phyloP scores from a whole-genome alignment of 2,113 vertebrate species.

The Istiophorus platypterus region DNA sequence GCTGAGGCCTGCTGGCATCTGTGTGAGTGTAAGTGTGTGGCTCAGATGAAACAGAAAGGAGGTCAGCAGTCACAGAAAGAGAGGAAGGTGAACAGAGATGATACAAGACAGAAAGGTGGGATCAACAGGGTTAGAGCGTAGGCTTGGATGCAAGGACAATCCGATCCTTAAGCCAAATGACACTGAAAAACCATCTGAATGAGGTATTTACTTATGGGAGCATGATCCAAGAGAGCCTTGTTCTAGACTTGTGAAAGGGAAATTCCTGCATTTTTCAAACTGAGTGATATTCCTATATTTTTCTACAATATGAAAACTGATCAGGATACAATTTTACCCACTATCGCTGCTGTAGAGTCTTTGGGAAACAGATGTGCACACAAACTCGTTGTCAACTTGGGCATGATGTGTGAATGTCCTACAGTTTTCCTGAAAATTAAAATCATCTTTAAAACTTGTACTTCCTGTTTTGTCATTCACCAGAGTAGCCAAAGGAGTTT shows the following conservation, averaged over 20 bases:
- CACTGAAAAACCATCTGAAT: not conserved
- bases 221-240: not conserved
- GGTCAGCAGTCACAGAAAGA: constrained; percentile 62
- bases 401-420: no score
- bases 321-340: not conserved
- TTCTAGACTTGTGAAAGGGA: not conserved
- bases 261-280: not conserved
- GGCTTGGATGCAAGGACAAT: constrained; percentile 9
- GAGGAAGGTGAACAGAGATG: constrained; percentile 11
- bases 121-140: not conserved
- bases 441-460: not conserved
- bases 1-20: constrained; percentile 63
- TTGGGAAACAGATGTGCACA: not conserved
- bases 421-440: not conserved
- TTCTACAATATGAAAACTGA: not conserved
- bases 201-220: not conserved
- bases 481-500: no score
- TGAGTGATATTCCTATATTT: not conserved
- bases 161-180: not conserved
- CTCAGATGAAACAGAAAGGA: constrained; percentile 58
- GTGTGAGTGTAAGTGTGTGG: constrained; percentile 35
- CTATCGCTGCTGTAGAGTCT: no score
- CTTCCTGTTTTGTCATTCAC: no score
- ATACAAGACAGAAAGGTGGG: constrained; percentile 28
- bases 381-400: not conserved